A percentile compares a stretch with the other conserved stretches of the same genome.
Evolutionary conservation across 1,140 invertebrate species (phyloP).

Genomic region (Matsumurasca onukii): DNA sequence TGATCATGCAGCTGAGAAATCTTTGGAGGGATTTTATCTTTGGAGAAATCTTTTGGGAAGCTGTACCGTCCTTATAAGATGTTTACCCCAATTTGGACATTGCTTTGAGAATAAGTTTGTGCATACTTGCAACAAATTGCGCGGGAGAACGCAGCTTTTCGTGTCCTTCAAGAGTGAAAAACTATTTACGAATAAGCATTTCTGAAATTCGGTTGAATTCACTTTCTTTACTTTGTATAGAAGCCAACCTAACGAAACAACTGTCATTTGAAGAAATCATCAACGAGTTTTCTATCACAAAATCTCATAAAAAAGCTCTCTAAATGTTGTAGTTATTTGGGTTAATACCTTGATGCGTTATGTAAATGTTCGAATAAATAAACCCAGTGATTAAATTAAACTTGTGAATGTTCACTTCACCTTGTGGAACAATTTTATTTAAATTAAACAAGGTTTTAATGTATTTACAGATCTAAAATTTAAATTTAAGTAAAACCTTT

Average conservation of each 20-base stretch:
- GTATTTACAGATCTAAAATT: no score
- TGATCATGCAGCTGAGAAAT: background rate
- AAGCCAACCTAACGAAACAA: background rate
- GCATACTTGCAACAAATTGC: slow-evolving; percentile 33
- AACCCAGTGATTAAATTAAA: no score
- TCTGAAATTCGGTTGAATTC: background rate
- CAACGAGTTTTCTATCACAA: background rate
- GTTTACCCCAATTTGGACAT: slow-evolving; percentile 39
- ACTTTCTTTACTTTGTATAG: background rate
- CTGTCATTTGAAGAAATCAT: background rate
- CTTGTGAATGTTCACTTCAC: no score
- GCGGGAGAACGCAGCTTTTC: slow-evolving; percentile 37
- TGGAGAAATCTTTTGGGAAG: no score
- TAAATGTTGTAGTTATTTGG: no score
- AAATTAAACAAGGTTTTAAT: no score
- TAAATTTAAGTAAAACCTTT: no score
- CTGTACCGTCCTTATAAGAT: slow-evolving; percentile 24
- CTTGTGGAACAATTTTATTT: no score
- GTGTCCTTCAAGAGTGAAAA: slow-evolving; percentile 36
- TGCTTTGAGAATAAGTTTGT: slow-evolving; percentile 36
- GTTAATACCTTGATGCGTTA: no score
- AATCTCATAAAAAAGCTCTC: background rate
- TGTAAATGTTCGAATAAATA: no score
- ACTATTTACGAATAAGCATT: slow-evolving; percentile 32
- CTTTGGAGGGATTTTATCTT: slow-evolving; percentile 19